phyloP scores from a whole-genome alignment of 2,113 vertebrate genomes.

The Jaculus jaculus region DNA sequence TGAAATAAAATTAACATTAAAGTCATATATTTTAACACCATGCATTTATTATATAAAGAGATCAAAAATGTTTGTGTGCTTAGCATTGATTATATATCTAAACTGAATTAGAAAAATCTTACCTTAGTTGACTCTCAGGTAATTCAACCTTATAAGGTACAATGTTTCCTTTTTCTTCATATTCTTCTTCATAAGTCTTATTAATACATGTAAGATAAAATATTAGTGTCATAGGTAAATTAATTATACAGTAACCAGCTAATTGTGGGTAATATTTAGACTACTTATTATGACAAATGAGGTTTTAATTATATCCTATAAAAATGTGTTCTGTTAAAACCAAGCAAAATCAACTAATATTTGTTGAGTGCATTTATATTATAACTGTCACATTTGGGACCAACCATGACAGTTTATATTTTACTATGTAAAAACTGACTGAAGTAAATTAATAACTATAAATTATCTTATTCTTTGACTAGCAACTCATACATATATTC shows the following conservation, averaged over 20 bases:
- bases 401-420: not conserved
- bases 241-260: not conserved
- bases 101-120: constrained; percentile 24
- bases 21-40: not conserved
- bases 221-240: constrained; percentile 40
- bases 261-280: not conserved
- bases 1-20: constrained; percentile 24
- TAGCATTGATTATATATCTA: not conserved
- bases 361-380: not conserved
- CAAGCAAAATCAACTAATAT: not conserved
- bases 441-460: not conserved
- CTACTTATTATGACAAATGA: not conserved
- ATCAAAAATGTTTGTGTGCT: not conserved
- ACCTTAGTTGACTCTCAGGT: constrained; percentile 60
- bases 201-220: constrained; percentile 50
- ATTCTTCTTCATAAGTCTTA: constrained; percentile 73
- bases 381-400: not conserved
- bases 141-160: constrained; percentile 72
- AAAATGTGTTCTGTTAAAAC: not conserved
- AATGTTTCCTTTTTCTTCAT: constrained; percentile 65
- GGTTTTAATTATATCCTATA: not conserved
- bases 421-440: not conserved
- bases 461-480: not conserved
- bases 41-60: not conserved
- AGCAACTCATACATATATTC: not conserved